Evolutionary conservation across 2,113 vertebrate genomes (phyloP).

Genomic region (Chitala chitala): DNA sequence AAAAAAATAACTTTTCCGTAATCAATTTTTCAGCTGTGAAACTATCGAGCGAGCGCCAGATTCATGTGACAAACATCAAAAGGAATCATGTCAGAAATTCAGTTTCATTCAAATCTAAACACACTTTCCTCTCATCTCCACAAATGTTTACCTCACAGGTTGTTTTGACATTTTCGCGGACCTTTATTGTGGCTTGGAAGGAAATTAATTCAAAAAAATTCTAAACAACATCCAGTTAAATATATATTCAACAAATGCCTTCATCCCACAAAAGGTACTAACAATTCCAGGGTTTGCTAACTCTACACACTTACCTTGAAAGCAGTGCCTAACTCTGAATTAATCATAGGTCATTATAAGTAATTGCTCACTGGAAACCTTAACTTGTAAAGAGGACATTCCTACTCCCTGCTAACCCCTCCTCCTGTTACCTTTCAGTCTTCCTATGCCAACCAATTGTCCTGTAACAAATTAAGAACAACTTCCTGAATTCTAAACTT

Average conservation of each 20-base stretch:
- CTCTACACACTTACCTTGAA: constrained; percentile 20
- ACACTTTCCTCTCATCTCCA: neutral
- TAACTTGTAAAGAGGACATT: constrained; percentile 30
- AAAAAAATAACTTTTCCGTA: neutral
- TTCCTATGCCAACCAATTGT: constrained; percentile 22
- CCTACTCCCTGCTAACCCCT: constrained; percentile 22
- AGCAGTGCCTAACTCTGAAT: constrained; percentile 31
- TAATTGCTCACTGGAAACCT: constrained; percentile 36
- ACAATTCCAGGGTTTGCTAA: constrained; percentile 13
- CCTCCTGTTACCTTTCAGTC: constrained; percentile 35
- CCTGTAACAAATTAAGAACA: neutral
- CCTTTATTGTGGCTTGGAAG: neutral
- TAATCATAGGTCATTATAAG: constrained; percentile 35
- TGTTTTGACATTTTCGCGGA: neutral
- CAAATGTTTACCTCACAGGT: neutral
- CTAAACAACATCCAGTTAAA: neutral
- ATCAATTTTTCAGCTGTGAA: neutral
- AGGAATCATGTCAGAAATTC: neutral
- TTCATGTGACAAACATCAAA: neutral
- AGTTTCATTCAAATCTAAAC: neutral
- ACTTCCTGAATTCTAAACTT: neutral
- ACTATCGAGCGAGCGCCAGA: neutral
- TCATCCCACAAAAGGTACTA: constrained; percentile 20
- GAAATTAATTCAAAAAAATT: neutral
- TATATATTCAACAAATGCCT: constrained; percentile 13